These are phyloP conservation scores for Corythaixoides concolor DNA, from an alignment of 2,113 vertebrate species.

Conservation along the genomic window DNA sequence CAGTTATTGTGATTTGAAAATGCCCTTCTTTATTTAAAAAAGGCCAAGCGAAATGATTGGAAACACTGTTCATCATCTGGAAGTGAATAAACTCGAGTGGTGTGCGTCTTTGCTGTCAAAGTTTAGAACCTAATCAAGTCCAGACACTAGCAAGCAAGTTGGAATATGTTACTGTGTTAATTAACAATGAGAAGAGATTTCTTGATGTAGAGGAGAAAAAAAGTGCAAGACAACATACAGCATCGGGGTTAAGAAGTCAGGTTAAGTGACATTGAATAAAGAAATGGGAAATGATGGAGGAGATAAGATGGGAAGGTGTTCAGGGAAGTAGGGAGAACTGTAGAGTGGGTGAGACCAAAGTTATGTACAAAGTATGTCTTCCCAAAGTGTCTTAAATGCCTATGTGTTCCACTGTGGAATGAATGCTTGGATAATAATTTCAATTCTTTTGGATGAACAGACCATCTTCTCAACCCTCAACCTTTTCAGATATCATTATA, in stretches of 20 bases:
- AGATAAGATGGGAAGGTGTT: not conserved
- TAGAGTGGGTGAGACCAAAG: not conserved
- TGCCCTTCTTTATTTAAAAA: not conserved
- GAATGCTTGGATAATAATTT: not conserved
- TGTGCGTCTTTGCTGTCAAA: not conserved
- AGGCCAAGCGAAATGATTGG: not conserved
- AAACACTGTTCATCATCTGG: not conserved
- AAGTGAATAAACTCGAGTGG: not conserved
- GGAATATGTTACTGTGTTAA: not conserved
- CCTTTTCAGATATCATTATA: not conserved
- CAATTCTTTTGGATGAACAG: not conserved
- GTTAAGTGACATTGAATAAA: not conserved
- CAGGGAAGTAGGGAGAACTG: not conserved
- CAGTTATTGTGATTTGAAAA: not conserved
- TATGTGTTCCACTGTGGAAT: not conserved
- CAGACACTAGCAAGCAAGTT: not conserved
- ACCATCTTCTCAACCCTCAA: not conserved
- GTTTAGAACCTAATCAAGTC: not conserved
- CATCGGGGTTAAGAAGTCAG: not conserved
- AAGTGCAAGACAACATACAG: not conserved
- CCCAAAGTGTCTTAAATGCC: not conserved
- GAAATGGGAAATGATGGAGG: not conserved
- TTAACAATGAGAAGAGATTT: not conserved
- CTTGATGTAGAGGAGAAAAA: not conserved
- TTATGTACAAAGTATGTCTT: not conserved